Evolutionary conservation across 2,797 vertebrate species (phyloP).

Genomic region (Tangara arthus): DNA sequence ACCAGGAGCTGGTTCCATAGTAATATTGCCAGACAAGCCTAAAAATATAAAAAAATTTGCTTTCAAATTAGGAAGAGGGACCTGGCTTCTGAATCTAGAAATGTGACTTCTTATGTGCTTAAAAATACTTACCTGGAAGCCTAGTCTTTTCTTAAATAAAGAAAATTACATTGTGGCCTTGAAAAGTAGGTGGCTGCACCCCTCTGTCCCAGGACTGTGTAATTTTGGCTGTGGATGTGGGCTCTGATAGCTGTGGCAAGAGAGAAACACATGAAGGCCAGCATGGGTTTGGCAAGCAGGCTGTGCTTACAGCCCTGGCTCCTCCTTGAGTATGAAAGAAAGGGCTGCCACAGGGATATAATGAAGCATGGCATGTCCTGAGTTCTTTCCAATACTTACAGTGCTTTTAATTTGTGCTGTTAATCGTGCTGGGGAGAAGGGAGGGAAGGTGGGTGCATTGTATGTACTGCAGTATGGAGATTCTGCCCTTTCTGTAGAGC

Average conservation of each 20-base stretch:
- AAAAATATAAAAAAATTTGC: background rate
- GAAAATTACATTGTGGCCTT: background rate
- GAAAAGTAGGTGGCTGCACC: background rate
- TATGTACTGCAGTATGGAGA: background rate
- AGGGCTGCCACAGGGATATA: background rate
- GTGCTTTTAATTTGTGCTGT: background rate
- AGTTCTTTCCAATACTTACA: background rate
- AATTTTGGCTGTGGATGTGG: background rate
- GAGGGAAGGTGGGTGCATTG: background rate
- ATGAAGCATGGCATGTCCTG: background rate
- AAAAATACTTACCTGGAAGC: background rate
- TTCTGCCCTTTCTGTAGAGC: background rate
- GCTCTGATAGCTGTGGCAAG: background rate
- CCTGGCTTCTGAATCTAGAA: background rate
- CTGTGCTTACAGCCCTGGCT: background rate
- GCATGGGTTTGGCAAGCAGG: background rate
- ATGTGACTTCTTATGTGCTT: background rate
- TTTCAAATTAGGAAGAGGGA: background rate
- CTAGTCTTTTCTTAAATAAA: background rate
- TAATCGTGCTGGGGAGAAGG: fast-evolving
- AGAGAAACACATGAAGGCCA: background rate
- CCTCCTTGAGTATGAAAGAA: background rate
- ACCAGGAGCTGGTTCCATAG: background rate
- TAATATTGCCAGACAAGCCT: background rate
- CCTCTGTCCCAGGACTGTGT: background rate